Evolutionary conservation across 2,888 invertebrate genomes (phyloP).

Genomic region (Xanthia icteritia): DNA sequence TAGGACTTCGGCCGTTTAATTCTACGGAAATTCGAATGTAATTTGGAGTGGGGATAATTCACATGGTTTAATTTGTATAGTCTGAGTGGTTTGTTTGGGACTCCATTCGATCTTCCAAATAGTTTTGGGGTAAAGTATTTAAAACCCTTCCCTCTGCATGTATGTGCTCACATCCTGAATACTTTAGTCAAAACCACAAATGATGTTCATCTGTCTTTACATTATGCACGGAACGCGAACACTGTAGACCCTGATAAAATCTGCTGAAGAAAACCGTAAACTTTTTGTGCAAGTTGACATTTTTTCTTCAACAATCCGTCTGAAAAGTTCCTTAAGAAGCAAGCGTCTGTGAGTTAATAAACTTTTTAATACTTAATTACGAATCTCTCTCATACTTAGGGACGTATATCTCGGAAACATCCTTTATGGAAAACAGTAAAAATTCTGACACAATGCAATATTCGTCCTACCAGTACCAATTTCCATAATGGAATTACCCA

Average conservation of each 20-base stretch:
- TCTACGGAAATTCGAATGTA: constrained; percentile 77
- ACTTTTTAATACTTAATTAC: constrained; percentile 60
- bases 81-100: constrained; percentile 55
- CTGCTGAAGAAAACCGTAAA: constrained; percentile 28
- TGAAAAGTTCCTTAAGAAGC: constrained; percentile 58
- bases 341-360: constrained; percentile 55
- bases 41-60: constrained; percentile 71
- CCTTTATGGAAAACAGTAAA: not conserved
- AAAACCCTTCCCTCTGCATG: constrained; percentile 15
- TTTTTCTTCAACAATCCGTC: constrained; percentile 57
- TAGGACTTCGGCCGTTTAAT: constrained; percentile 76
- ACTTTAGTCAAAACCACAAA: constrained; percentile 27
- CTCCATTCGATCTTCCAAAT: constrained; percentile 55
- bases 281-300: constrained; percentile 45
- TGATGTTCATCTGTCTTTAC: constrained; percentile 9
- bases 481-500: constrained; percentile 26
- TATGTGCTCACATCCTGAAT: constrained; percentile 20
- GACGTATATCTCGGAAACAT: constrained; percentile 1
- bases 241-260: constrained; percentile 13
- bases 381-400: constrained; percentile 15
- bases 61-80: constrained; percentile 67
- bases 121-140: constrained; percentile 53
- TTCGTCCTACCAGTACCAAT: constrained; percentile 14
- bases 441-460: not conserved
- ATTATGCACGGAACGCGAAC: constrained; percentile 3